Evolutionary conservation across 2,797 vertebrate genomes (phyloP).

Genomic region (Poeciliopsis presidionis): DNA sequence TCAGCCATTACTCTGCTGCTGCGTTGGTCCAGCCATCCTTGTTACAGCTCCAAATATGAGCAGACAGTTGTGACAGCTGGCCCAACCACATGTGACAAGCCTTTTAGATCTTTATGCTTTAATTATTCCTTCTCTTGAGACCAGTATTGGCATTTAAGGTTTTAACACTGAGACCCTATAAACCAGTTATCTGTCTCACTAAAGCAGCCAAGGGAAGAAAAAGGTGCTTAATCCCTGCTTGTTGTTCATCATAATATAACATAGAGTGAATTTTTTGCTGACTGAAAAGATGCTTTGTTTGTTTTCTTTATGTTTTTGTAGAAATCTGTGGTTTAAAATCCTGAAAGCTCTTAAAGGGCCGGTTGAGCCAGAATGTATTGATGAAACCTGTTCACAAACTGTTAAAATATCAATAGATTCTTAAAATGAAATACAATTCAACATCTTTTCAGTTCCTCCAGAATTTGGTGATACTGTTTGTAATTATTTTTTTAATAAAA

Average conservation of each 20-base stretch:
- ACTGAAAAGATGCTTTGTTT: not conserved
- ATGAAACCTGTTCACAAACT: no score
- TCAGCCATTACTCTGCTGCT: constrained; percentile 45
- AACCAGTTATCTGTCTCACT: constrained; percentile 69
- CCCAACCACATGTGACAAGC: constrained; percentile 69
- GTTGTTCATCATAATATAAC: constrained; percentile 29
- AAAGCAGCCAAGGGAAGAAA: constrained; percentile 49
- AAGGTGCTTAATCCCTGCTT: constrained; percentile 43
- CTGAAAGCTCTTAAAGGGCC: no score
- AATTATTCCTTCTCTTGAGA: constrained; percentile 63
- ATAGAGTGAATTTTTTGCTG: constrained; percentile 12
- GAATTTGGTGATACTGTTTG: no score
- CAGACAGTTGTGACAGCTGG: constrained; percentile 73
- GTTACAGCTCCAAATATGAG: constrained; percentile 53
- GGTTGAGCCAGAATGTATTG: no score
- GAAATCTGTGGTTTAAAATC: constrained; percentile 11
- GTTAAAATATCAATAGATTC: no score
- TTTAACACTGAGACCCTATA: constrained; percentile 63
- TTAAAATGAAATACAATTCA: no score
- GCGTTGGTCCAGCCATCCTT: constrained; percentile 41
- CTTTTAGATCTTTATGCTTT: constrained; percentile 69
- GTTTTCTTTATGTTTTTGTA: not conserved
- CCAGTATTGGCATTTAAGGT: constrained; percentile 70
- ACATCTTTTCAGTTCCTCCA: no score
- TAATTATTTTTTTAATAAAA: no score